Base-by-base conservation (phyloP, 2,888 invertebrate genomes). In the Sicus ferrugineus region DNA sequence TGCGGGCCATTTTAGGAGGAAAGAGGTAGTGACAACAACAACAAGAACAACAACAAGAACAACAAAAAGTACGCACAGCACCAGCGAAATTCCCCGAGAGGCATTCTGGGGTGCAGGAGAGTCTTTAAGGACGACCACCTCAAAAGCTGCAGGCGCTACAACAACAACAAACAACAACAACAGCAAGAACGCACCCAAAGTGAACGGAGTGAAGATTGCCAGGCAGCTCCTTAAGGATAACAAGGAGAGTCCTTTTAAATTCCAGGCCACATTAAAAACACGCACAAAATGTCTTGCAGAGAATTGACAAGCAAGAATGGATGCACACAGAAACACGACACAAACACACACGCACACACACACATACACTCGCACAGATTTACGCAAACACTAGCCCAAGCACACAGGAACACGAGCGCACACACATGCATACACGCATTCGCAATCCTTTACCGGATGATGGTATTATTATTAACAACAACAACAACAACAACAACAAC, bases 21-120 rank as follows among this genome's bases (percentile, higher is more conserved):
- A 21, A 26, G 21, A n/a, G 19, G 46, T 19, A 63, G 48, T 26
- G 30, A 63, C 48, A 63, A 42, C 19, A 63, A 50, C 9, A 50
- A 63, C 50, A 42, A 61, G 7, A 19, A 26, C 16, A 46, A 26
- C 48, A 28, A 46, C 54, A 23, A 54, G 26, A 26, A 2, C 54
- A 48, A 50, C 23, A 64, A 19, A 64, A 50, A 5, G 38, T 23
- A 14, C 38, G n/a, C n/a, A 48, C 6, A 38, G 11, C 38, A 48
- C 48, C 16, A 16, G 14, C 4, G 38, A 38, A 38, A 9, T 11
- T 38, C 11, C 38, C 38, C 11, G 6, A 11, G 38, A n/a, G n/a
- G n/a, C n/a, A n/a, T n/a, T n/a, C n/a, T n/a, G n/a, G n/a, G n/a
- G n/a, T n/a, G n/a, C n/a, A n/a, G n/a, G n/a, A n/a, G n/a, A n/a